Evolutionary conservation across 1,140 invertebrate genomes (phyloP), one percentile per base, ranked within the genome.

Genomic region (Globodera ellingtonae): DNA sequence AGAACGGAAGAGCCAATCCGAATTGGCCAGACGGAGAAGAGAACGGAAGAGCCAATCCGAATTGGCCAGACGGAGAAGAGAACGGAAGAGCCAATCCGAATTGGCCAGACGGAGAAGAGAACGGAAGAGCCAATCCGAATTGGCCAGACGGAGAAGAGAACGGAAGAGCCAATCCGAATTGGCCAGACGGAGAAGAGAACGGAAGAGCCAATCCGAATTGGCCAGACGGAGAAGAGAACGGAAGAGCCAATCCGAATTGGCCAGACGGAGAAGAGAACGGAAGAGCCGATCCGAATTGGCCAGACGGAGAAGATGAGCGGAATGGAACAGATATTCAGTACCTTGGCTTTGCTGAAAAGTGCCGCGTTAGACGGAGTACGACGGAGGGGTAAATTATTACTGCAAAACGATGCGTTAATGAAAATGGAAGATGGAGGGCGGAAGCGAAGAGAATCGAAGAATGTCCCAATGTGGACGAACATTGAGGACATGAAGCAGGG

Each of bases 321-420:
- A 18, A 74, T 76, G 15, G 74, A 76, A 62, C 76, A 78, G 35
- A 78, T 78, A 47, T 78, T 78, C 66, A 66, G 21, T 8, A 77
- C 76, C 6, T 46, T 78, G 21, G 76, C 76, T 7, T n/a, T 70
- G 59, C 46, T 78, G 15, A 78, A 78, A 72, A 78, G 71, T 47
- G 66, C 76, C 76, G 71, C 21, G 77, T 69, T 75, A n/a, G 76
- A 48, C 72, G 50, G n/a, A 35, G 35, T 35, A 35, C 35, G 35
- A 35, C 44, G 50, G 50, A 72, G 59, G 6, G 8, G 15, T 78
- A 35, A 35, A 35, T 35, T 35, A 35, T 35, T 35, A 35, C 35
- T 66, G 13, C 52, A 10, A 35, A n/a, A 69, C 65, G 35, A 24
- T 13, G 75, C 7, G 46, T 6, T 4, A n/a, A n/a, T 8, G 8